These are phyloP conservation scores for Caerostris extrusa DNA, from an alignment of 1,140 invertebrate species.

Conservation along the genomic window DNA sequence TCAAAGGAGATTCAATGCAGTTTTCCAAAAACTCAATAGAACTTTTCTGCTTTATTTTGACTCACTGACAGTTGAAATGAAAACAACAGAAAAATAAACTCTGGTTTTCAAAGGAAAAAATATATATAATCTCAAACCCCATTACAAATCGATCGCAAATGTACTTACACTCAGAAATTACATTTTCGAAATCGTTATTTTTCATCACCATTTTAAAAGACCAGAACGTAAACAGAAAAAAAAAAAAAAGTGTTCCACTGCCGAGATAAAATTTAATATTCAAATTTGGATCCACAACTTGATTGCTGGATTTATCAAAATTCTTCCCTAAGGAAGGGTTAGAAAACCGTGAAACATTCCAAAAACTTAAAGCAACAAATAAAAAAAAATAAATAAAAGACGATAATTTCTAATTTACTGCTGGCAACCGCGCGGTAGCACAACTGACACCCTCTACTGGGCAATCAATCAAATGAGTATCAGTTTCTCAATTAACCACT, in stretches of 20 bases:
- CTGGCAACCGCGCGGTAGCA: not conserved
- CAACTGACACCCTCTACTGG: not conserved
- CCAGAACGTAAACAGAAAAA: not conserved
- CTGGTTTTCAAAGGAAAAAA: no score
- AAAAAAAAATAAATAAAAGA: conserved; percentile 17
- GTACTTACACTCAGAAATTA: not conserved
- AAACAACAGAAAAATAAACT: no score
- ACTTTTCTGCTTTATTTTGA: no score
- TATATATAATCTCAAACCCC: not conserved
- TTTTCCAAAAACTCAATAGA: no score
- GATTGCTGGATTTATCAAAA: not conserved
- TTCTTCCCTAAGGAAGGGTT: not conserved
- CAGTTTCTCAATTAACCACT: conserved; percentile 24
- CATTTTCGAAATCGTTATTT: not conserved
- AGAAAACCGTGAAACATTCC: not conserved
- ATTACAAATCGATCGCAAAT: not conserved
- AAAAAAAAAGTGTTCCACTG: not conserved
- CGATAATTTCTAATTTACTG: conserved; percentile 31
- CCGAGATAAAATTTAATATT: conserved; percentile 7
- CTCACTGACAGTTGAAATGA: no score
- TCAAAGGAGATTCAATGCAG: no score
- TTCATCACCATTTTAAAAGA: not conserved
- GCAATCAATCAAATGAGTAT: conserved; percentile 37
- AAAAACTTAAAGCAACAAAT: not conserved
- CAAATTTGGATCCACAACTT: conserved; percentile 11